These are phyloP conservation scores for Dioctria linearis DNA, from an alignment of 2,888 invertebrate genomes.

Conservation along the genomic window DNA sequence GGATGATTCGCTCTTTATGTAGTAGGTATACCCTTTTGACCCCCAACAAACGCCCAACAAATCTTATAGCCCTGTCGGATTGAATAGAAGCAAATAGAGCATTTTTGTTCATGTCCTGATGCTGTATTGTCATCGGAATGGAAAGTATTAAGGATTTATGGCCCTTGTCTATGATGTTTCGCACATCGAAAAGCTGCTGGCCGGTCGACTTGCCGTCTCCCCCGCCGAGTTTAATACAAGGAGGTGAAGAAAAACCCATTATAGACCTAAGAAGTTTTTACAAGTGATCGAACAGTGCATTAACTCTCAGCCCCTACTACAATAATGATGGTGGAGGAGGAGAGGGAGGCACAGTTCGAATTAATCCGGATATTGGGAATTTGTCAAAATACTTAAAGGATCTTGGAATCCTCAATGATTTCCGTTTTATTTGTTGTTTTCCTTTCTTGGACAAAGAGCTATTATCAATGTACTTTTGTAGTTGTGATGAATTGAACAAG, in stretches of 20 bases:
- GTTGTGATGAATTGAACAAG: no score
- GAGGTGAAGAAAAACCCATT: slow-evolving; percentile 11
- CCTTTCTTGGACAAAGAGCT: no score
- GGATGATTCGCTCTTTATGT: neutral
- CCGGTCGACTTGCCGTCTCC: no score
- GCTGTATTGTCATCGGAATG: slow-evolving; percentile 27
- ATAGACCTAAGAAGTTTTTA: slow-evolving; percentile 10
- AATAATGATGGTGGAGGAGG: neutral
- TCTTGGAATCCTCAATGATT: neutral
- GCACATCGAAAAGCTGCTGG: no score
- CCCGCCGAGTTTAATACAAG: neutral
- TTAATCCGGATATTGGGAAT: slow-evolving; percentile 34
- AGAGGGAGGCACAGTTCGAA: neutral
- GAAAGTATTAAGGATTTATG: slow-evolving; percentile 34
- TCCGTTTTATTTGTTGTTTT: no score
- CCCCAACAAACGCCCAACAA: neutral
- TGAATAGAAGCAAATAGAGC: slow-evolving; percentile 22
- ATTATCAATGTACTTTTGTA: no score
- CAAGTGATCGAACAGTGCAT: slow-evolving; percentile 36
- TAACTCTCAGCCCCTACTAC: slow-evolving; percentile 1
- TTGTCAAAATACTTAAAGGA: slow-evolving; percentile 20
- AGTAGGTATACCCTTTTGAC: neutral
- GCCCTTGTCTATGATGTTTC: neutral
- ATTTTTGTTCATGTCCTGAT: slow-evolving; percentile 11
- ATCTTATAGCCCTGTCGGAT: slow-evolving; percentile 10